Evolutionary conservation across 2,797 vertebrate genomes (phyloP).

Genomic region (Urocyon cinereoargenteus): DNA sequence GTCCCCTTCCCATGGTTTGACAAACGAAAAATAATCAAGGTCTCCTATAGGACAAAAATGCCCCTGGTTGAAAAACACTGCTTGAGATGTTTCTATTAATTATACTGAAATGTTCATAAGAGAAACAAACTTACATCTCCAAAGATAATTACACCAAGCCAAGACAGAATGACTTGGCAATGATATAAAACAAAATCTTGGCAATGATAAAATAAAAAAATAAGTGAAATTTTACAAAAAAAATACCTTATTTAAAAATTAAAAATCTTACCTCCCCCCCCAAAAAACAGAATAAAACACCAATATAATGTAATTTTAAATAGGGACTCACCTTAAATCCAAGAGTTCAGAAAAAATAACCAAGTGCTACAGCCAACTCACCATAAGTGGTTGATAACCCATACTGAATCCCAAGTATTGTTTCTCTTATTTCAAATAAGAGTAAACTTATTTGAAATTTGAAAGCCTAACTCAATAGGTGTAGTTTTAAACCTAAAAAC

Average conservation of each 20-base stretch:
- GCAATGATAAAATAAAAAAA: neutral
- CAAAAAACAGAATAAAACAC: neutral
- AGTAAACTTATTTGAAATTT: neutral
- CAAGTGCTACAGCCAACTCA: neutral
- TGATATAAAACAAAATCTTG: neutral
- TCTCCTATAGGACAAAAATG: neutral
- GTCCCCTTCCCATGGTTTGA: fast-evolving
- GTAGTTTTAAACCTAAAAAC: neutral
- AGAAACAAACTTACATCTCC: neutral
- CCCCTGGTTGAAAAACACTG: neutral
- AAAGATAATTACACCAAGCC: neutral
- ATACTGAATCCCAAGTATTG: neutral
- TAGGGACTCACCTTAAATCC: neutral
- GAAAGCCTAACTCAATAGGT: neutral
- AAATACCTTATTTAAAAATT: neutral
- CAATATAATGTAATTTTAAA: neutral
- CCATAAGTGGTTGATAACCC: neutral
- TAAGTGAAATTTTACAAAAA: neutral
- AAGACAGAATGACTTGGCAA: neutral
- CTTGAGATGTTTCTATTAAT: neutral
- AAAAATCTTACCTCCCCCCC: neutral
- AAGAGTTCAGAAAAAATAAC: neutral
- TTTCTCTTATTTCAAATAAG: neutral
- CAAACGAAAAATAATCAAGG: neutral
- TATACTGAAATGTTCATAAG: neutral